Evolutionary conservation across 2,113 vertebrate genomes (phyloP), one percentile per base, ranked within the genome.

Genomic region (Dromaius novaehollandiae): DNA sequence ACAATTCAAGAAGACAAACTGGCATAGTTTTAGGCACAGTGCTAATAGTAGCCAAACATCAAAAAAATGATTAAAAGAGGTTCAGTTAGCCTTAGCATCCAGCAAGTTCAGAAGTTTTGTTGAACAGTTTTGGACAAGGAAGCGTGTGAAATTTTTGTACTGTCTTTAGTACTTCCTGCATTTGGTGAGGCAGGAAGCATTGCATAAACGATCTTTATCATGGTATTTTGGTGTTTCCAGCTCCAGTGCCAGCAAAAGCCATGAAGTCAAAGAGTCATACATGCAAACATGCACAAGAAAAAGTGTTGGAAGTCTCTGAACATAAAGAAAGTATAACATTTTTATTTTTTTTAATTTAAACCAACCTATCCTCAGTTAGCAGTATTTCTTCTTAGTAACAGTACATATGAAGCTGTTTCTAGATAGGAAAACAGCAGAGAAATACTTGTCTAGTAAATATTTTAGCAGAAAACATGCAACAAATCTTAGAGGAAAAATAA

Each of bases 91-190:
- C 13, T 69, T 66, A 93, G 66, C 18, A 58, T 77, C 55, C 78
- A 81, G 85, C 94, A 86, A 89, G 42, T 38, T 96, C 86, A 65
- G 76, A 60, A 78, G 51, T 51, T 58, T 66, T 58, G 76, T 60
- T 89, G 42, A 90, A 55, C 68, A 77, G 75, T 81, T 93, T 94
- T 88, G 83, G 81, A 66, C 78, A 70, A 56, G 55, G 75, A 89
- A 90, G 85, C 76, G 81, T 96, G 89, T 84, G 85, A 88, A 89
- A 83, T 66, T 76, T 94, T 65, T 92, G 58, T 65, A 42, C 12
- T 79, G 65, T 90, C 90, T 92, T 95, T 90, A 86, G 82, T 78
- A 64, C 56, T 96, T 97, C 94, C 96, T 88, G 94, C 66, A 85
- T 96, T 94, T 89, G 74, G 60, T 50, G 84, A 89, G 88, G 74